Evolutionary conservation across 2,888 invertebrate genomes (phyloP).

Genomic region (Eremobia ochroleuca): DNA sequence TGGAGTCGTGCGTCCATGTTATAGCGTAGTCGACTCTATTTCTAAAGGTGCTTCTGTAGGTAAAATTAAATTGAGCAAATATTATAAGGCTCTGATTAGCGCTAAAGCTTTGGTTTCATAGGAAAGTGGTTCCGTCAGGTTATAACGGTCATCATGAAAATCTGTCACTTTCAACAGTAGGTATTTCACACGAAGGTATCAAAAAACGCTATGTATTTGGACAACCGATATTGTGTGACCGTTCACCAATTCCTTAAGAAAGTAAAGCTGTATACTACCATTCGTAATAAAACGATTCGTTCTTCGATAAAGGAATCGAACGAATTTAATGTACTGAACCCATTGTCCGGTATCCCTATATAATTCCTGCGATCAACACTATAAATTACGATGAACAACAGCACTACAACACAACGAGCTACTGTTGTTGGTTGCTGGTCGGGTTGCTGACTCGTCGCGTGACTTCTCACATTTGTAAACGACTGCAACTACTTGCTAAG

Average conservation of each 20-base stretch:
- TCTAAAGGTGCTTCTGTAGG: neutral
- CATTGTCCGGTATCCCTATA: neutral
- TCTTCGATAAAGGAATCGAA: neutral
- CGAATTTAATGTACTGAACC: neutral
- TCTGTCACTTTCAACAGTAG: too few species aligned
- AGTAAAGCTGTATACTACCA: too few species aligned
- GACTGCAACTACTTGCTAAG: constrained; percentile 69
- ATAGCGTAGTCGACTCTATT: neutral
- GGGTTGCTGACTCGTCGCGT: constrained; percentile 79
- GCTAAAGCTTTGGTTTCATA: neutral
- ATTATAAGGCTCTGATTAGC: neutral
- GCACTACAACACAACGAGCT: constrained; percentile 56
- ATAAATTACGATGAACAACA: constrained; percentile 50
- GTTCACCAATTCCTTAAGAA: too few species aligned
- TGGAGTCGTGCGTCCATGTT: neutral
- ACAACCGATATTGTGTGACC: too few species aligned
- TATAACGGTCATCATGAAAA: too few species aligned
- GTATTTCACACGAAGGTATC: too few species aligned
- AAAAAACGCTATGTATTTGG: too few species aligned
- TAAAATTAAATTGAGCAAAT: neutral
- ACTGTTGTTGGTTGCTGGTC: constrained; percentile 61
- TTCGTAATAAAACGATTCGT: neutral
- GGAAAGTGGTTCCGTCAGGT: too few species aligned
- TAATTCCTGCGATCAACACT: constrained; percentile 18
- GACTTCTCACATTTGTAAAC: constrained; percentile 87